These are phyloP conservation scores for Oostethus manadensis DNA, from an alignment of 2,113 vertebrate species.

Conservation along the genomic window DNA sequence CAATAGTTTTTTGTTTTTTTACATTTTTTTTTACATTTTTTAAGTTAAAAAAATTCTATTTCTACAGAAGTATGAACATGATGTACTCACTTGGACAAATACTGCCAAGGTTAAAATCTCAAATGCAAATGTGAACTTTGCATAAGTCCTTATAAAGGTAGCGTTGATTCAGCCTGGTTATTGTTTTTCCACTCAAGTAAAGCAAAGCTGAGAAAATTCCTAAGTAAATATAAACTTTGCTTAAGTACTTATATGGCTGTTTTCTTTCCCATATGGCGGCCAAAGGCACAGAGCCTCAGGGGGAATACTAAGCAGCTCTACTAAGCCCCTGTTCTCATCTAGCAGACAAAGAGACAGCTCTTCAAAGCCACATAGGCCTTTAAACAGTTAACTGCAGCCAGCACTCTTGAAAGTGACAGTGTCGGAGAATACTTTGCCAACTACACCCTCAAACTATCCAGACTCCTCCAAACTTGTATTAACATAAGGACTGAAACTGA, in stretches of 20 bases:
- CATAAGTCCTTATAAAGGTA: slow-evolving; percentile 75
- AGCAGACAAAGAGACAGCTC: slow-evolving; percentile 63
- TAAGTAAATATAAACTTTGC: slow-evolving; percentile 79
- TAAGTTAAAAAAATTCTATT: slow-evolving; percentile 38
- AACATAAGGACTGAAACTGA: slow-evolving; percentile 19
- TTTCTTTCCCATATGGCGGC: slow-evolving; percentile 59
- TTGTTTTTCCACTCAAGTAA: slow-evolving; percentile 76
- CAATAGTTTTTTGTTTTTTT: slow-evolving; percentile 15
- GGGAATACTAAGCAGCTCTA: slow-evolving; percentile 69
- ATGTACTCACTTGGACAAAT: slow-evolving; percentile 47
- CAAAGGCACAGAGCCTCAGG: slow-evolving; percentile 59
- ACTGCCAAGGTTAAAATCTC: slow-evolving; percentile 76
- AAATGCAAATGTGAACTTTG: slow-evolving; percentile 81
- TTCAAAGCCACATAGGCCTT: slow-evolving; percentile 67
- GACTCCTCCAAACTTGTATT: slow-evolving; percentile 17
- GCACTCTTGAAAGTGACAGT: slow-evolving; percentile 58
- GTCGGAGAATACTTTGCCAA: slow-evolving; percentile 66
- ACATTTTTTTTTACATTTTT: slow-evolving; percentile 33
- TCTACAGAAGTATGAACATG: slow-evolving; percentile 42
- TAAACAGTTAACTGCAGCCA: slow-evolving; percentile 64
- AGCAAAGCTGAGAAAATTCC: slow-evolving; percentile 74
- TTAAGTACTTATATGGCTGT: slow-evolving; percentile 75
- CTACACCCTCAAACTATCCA: slow-evolving; percentile 42
- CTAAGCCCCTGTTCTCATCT: slow-evolving; percentile 61
- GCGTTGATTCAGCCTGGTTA: slow-evolving; percentile 66